These are phyloP conservation scores for Eupelmus urozonus DNA, from an alignment of 2,888 invertebrate species.

Conservation along the genomic window DNA sequence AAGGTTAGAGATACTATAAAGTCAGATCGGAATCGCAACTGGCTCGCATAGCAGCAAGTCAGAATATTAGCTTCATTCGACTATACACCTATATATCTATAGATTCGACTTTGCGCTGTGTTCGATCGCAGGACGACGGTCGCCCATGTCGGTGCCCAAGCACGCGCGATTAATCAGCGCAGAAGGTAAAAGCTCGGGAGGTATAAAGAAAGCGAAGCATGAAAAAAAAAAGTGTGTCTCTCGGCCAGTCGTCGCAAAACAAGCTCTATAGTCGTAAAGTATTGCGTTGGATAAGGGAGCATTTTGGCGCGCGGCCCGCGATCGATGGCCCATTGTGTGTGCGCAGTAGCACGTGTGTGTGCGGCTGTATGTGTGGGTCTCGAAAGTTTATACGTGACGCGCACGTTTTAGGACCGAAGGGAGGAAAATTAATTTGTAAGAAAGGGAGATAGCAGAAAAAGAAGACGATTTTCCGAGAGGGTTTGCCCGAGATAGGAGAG, in stretches of 20 bases:
- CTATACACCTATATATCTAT: too few relatives aligned
- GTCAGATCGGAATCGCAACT: too few relatives aligned
- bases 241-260: slow-evolving; percentile 57
- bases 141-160: neutral
- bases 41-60: too few relatives aligned
- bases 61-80: too few relatives aligned
- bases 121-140: slow-evolving; percentile 1
- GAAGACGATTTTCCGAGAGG: neutral
- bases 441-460: neutral
- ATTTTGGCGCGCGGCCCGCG: slow-evolving; percentile 71
- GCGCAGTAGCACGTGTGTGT: too few relatives aligned
- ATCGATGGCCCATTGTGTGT: slow-evolving; percentile 70
- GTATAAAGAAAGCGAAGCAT: neutral
- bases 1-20: too few relatives aligned
- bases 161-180: slow-evolving; percentile 32
- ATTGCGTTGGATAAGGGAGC: slow-evolving; percentile 69
- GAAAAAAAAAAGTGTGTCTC: slow-evolving; percentile 19
- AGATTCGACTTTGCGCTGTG: too few relatives aligned
- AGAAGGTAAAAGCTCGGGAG: slow-evolving; percentile 7
- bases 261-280: slow-evolving; percentile 68
- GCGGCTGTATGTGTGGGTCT: too few relatives aligned
- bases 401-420: neutral
- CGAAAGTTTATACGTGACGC: slow-evolving; percentile 68
- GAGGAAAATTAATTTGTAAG: slow-evolving; percentile 2
- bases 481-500: neutral